phyloP scores from a whole-genome alignment of 2,113 vertebrate species.

The Myodes glareolus region DNA sequence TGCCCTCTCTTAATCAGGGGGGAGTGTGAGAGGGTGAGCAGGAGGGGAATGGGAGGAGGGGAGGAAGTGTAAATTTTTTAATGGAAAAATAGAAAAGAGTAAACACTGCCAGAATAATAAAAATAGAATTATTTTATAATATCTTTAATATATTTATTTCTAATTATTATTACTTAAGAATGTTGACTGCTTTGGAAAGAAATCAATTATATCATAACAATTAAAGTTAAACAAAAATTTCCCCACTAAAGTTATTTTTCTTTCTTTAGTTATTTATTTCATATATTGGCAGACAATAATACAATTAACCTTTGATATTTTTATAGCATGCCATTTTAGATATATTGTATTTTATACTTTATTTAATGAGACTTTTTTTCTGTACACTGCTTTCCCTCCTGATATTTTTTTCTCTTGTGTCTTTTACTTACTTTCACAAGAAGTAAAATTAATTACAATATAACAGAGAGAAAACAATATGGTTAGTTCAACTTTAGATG shows the following conservation, averaged over 20 bases:
- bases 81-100: too few species aligned
- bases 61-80: too few species aligned
- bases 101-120: neutral
- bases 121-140: neutral
- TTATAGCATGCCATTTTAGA: neutral
- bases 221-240: slow-evolving; percentile 34
- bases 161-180: neutral
- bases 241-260: neutral
- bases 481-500: neutral
- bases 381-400: accelerated
- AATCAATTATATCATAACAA: neutral
- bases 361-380: neutral
- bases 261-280: neutral
- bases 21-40: too few species aligned
- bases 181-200: neutral
- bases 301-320: neutral
- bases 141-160: neutral
- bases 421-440: neutral
- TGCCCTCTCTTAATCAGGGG: too few species aligned
- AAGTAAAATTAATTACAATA: neutral
- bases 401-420: neutral
- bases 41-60: too few species aligned
- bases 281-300: neutral
- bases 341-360: neutral
- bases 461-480: too few species aligned